These are phyloP conservation scores for Oryzias curvinotus DNA, from an alignment of 2,113 vertebrate genomes.

Conservation along the genomic window DNA sequence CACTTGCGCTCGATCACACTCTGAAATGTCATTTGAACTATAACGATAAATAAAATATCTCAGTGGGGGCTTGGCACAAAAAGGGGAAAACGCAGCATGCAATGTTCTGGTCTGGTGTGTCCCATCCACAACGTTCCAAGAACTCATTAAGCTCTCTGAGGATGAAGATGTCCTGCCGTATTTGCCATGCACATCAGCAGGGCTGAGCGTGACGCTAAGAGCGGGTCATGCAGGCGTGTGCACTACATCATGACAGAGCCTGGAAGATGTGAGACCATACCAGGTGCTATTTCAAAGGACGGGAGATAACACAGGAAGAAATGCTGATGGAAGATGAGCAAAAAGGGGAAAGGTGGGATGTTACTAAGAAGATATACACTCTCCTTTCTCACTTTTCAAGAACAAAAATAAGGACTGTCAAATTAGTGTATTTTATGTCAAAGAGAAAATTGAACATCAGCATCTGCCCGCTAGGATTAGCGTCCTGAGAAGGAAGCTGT, in stretches of 20 bases:
- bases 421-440: too few species aligned
- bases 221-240: conserved; percentile 42
- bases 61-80: conserved; percentile 15
- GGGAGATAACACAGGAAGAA: conserved; percentile 59
- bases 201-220: conserved; percentile 33
- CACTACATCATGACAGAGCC: conserved; percentile 53
- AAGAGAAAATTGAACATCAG: too few species aligned
- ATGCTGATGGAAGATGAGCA: conserved; percentile 37
- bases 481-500: too few species aligned
- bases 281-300: conserved; percentile 76
- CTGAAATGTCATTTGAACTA: conserved; percentile 40
- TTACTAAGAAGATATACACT: not conserved
- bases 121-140: conserved; percentile 29
- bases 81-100: conserved; percentile 5
- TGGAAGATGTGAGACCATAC: conserved; percentile 57
- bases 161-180: conserved; percentile 54
- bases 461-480: too few species aligned
- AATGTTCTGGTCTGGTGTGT: conserved; percentile 21
- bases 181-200: conserved; percentile 52
- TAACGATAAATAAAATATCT: conserved; percentile 40
- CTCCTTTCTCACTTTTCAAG: too few species aligned
- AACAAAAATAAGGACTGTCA: too few species aligned
- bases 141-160: conserved; percentile 53
- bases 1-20: not conserved
- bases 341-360: conserved; percentile 12